Evolutionary conservation across 1,140 invertebrate species (phyloP).

Genomic region (Aphelenchoides avenae): DNA sequence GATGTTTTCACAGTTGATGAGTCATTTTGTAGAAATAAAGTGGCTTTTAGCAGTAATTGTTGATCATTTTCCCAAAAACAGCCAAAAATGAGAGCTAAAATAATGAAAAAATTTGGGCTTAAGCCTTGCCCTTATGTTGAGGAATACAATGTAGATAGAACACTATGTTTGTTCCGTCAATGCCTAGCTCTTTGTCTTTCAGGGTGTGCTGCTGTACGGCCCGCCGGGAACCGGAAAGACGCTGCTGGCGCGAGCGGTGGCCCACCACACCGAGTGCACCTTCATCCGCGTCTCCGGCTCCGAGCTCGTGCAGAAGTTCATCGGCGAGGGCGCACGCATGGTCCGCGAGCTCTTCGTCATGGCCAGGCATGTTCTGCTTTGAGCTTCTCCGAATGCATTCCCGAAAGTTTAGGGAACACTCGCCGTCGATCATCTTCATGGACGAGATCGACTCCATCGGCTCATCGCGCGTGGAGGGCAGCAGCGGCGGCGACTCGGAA

Average conservation of each 20-base stretch:
- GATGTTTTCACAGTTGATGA: too few species aligned
- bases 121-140: neutral
- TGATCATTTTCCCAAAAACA: neutral
- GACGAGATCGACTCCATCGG: conserved; percentile 99
- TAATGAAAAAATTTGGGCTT: neutral
- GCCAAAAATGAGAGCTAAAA: too few species aligned
- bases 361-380: conserved; percentile 69
- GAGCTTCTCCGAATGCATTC: too few species aligned
- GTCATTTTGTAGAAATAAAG: too few species aligned
- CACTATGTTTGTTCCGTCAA: too few species aligned
- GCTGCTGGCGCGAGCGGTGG: conserved; percentile 89
- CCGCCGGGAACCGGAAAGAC: conserved; percentile 96
- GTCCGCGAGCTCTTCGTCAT: conserved; percentile 98
- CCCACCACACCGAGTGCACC: conserved; percentile 98
- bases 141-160: neutral
- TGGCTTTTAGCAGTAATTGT: too few species aligned
- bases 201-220: conserved; percentile 90
- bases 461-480: conserved; percentile 94
- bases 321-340: conserved; percentile 98
- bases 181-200: too few species aligned
- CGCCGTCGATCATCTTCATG: conserved; percentile 99
- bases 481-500: conserved; percentile 89
- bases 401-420: conserved; percentile 97
- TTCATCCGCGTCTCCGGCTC: conserved; percentile 98
- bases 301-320: conserved; percentile 98